Evolutionary conservation across 1,140 invertebrate species (phyloP), one percentile per base, ranked within the genome.

Genomic region (Bombus sylvicola): DNA sequence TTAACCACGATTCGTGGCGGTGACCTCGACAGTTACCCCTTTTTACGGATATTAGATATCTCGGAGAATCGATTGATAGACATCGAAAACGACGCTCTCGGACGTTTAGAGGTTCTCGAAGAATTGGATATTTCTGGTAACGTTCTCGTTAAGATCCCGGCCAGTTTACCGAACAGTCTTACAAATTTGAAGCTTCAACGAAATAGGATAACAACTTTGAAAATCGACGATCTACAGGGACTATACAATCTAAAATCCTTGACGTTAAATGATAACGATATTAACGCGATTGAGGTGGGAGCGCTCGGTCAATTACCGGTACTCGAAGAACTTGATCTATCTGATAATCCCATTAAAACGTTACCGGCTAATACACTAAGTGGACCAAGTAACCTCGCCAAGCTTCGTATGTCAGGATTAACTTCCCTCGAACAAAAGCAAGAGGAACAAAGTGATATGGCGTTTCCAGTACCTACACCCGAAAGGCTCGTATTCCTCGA

Each of bases 1-100:
- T 96, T 98, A 69, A 96, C 95, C 75, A 95, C 96, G 1, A 97
- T 99, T 31, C 96, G 96, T 66, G 97, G 97, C 89, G 98, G 98
- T n/a, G 98, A 98, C 91, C 96, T 99, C 81, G 98, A 98, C 91
- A 98, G 98, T 87, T 99, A 98, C 93, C 98, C 98, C 0, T 94
- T 98, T 31, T 93, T 99, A 18, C 97, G 97, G 85, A 96, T 97
- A 43, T 93, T 99, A 41, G 97, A 98, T 91, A 96, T 99, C 57
- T 97, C 97, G 39, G 96, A 97, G 77, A 99, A 99, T 92, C 95
- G 96, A 83, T 96, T 99, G 43, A 95, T 94, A 66, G 95, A 96
- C 6, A 96, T 99, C 12, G 98, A 98, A 94, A 98, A 99, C 57
- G 98, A 98, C 90, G 98, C 98, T 0, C 94, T 99, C 41, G 98